Base-by-base conservation (phyloP, 2,888 invertebrate species). In the Spilosoma lubricipeda region DNA sequence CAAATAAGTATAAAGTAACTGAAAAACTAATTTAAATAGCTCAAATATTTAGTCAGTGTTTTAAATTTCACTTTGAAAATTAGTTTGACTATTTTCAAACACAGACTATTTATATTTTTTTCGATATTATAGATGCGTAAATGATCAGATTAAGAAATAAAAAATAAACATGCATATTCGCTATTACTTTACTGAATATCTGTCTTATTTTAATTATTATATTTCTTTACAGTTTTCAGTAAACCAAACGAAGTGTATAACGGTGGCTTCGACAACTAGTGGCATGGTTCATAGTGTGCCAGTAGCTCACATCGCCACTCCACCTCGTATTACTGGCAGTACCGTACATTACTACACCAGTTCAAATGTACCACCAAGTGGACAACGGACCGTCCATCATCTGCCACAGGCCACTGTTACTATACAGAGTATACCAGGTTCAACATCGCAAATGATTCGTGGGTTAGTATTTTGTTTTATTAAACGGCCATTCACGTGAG, bases 251-350 rank as follows among this genome's bases (percentile, higher is more conserved):
- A 95, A 95, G 72, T 95, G 95, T 85, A 95, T 95, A 76, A 95
- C 95, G 1, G 95, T 95, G 5, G 94, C 95, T 0, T 95, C 95
- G 0, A 95, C 95, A 0, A 93, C 95, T 0, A 94, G 94, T 59
- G 95, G 95, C 0, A 93, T 95, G 93, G 87, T 95, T 0, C 95
- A 95, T 83, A 93, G 94, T 69, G 95, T 95, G 33, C 95, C 95
- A 0, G 94, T 95, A 0, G 93, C 95, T 0, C 95, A 95, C 74
- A 85, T 95, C 1, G 90, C 93, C 0, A 85, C 91, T 0, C 90
- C 94, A 13, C 93, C 93, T 0, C 92, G 94, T 67, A 89, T 93
- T 76, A 90, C 94, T 0, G 94, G 93, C 77, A 92, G 92, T 77
- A 95, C 95, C 0, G 90, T 95, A 63, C 93, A 93, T 74, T 92